Percentiles rank a stretch among this genome's conserved stretches.
Evolutionary conservation across 2,888 invertebrate genomes (phyloP).

Genomic region (Physocephala rufipes): DNA sequence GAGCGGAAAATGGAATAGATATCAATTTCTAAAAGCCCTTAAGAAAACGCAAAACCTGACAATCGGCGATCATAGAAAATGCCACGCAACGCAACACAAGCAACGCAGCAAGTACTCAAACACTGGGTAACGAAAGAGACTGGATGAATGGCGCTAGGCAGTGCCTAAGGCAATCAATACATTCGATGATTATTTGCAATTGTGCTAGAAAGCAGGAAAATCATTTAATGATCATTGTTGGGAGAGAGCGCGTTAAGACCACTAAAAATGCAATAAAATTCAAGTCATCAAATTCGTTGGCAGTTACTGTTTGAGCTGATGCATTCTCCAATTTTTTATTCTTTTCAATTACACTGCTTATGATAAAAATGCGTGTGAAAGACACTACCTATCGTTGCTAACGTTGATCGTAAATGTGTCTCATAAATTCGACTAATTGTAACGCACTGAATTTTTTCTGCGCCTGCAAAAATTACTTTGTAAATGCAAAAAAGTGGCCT

Average conservation of each 20-base stretch:
- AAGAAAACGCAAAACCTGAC: not conserved
- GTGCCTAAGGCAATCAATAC: too few species aligned
- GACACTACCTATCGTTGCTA: too few species aligned
- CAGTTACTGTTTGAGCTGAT: not conserved
- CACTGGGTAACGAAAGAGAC: not conserved
- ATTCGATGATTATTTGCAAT: not conserved
- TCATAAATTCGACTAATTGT: too few species aligned
- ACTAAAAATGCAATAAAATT: conserved; percentile 6
- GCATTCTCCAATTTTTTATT: not conserved
- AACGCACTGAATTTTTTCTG: too few species aligned
- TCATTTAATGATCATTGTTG: conserved; percentile 17
- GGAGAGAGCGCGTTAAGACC: conserved; percentile 3
- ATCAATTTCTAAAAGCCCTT: not conserved
- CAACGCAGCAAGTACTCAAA: not conserved
- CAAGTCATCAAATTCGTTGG: not conserved
- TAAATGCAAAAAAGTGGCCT: too few species aligned
- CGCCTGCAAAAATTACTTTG: too few species aligned
- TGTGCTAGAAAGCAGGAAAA: not conserved
- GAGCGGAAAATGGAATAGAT: not conserved
- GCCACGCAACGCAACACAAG: too few species aligned
- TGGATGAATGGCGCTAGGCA: not conserved
- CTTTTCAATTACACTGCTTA: too few species aligned
- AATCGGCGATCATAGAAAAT: not conserved
- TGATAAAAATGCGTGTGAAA: too few species aligned
- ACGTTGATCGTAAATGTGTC: too few species aligned